Evolutionary conservation across 2,888 invertebrate genomes (phyloP).

Genomic region (Gerosis bhagava): DNA sequence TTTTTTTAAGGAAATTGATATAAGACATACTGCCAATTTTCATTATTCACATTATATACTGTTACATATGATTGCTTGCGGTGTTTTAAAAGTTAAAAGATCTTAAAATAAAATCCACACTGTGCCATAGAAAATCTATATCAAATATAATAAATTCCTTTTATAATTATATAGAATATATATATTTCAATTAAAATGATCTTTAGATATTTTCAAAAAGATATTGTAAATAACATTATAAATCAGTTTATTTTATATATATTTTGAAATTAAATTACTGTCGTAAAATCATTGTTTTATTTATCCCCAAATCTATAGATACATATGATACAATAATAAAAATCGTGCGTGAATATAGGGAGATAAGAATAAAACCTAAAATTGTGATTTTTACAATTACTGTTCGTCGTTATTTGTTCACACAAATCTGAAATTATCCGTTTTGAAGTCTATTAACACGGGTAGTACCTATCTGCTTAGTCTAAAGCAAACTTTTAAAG

Average conservation of each 20-base stretch:
- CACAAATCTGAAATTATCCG: no score
- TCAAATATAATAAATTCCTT: slow-evolving; percentile 19
- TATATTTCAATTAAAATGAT: slow-evolving; percentile 25
- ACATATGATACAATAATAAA: no score
- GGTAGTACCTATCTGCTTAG: no score
- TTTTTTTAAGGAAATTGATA: neutral
- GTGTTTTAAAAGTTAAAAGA: slow-evolving; percentile 25
- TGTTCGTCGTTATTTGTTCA: no score
- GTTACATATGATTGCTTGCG: slow-evolving; percentile 23
- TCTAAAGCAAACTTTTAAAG: no score
- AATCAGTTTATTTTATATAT: slow-evolving; percentile 57
- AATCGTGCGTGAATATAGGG: no score
- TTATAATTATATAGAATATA: slow-evolving; percentile 9
- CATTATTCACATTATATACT: slow-evolving; percentile 10
- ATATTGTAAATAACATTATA: slow-evolving; percentile 48
- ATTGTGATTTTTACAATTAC: no score
- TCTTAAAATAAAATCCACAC: slow-evolving; percentile 38
- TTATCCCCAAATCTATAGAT: no score
- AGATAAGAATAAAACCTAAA: no score
- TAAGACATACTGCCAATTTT: slow-evolving; percentile 54
- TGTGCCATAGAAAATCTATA: slow-evolving; percentile 59
- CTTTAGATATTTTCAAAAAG: slow-evolving; percentile 35
- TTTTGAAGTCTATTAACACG: no score
- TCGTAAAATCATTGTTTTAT: slow-evolving; percentile 44
- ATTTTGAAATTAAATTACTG: slow-evolving; percentile 71